Conservation (phyloP, 2,797 vertebrate genomes). For the Poeciliopsis presidionis region DNA sequence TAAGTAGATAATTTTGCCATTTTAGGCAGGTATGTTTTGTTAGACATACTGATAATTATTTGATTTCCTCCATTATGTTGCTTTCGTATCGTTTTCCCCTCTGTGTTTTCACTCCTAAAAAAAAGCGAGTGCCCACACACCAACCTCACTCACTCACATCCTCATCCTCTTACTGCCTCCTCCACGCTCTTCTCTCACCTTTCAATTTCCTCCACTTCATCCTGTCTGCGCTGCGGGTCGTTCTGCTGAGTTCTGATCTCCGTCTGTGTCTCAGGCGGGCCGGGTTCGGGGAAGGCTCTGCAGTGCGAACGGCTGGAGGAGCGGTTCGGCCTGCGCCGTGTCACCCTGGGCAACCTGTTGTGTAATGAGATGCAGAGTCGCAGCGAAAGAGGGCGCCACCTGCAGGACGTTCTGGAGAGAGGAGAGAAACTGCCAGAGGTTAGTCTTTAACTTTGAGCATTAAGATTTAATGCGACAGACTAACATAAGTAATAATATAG, state of each 20-base stretch:
- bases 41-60: not conserved
- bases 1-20: not conserved
- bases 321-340: slow-evolving; percentile 83
- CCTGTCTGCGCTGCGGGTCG: not conserved
- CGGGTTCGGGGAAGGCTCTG: slow-evolving; percentile 90
- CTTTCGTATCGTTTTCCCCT: not conserved
- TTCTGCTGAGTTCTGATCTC: slow-evolving; percentile 11
- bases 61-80: not conserved
- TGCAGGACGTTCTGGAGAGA: slow-evolving; percentile 85
- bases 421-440: slow-evolving; percentile 88
- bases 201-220: slow-evolving; percentile 17
- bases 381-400: slow-evolving; percentile 85
- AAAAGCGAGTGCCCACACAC: not conserved
- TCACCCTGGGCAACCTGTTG: slow-evolving; percentile 84
- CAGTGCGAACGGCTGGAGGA: slow-evolving; percentile 89
- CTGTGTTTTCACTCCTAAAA: not conserved
- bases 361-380: slow-evolving; percentile 82
- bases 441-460: slow-evolving; percentile 1
- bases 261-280: slow-evolving; percentile 80
- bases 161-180: slow-evolving; percentile 3
- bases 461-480: not conserved
- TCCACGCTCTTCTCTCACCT: slow-evolving; percentile 9
- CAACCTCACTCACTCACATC: slow-evolving; percentile 9
- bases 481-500: not conserved
- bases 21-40: not conserved